Percentiles rank a stretch among this genome's conserved stretches.
Conservation (phyloP, 2,888 invertebrate genomes). For the Actias luna region DNA sequence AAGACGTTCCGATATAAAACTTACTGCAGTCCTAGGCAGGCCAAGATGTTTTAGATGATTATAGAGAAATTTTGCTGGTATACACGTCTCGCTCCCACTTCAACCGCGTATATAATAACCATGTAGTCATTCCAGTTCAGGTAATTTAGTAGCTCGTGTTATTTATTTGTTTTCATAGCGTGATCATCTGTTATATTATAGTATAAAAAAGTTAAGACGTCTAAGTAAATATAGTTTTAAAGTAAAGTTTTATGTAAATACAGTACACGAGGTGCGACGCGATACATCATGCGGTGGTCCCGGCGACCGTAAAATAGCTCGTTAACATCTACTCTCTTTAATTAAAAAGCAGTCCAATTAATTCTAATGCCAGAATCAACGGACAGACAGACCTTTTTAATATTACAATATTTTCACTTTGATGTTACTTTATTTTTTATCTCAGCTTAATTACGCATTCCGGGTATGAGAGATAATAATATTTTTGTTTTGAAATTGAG, state of each 20-base stretch:
- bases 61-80: too few relatives aligned
- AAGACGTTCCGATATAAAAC: too few relatives aligned
- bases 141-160: too few relatives aligned
- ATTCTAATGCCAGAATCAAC: conserved; percentile 21
- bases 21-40: too few relatives aligned
- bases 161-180: too few relatives aligned
- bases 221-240: too few relatives aligned
- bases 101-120: too few relatives aligned
- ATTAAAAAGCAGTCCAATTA: conserved; percentile 31
- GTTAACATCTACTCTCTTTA: conserved; percentile 31
- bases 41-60: too few relatives aligned
- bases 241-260: neutral
- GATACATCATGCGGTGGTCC: neutral
- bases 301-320: conserved; percentile 25
- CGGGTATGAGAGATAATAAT: neutral
- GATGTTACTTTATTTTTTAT: neutral
- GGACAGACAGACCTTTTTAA: neutral
- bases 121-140: too few relatives aligned
- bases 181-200: too few relatives aligned
- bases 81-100: too few relatives aligned
- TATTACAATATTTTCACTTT: conserved; percentile 10
- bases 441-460: conserved; percentile 2
- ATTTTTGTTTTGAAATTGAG: neutral
- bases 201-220: too few relatives aligned
- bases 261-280: neutral